phyloP scores from a whole-genome alignment of 2,888 invertebrate genomes.

The Patella pellucida region DNA sequence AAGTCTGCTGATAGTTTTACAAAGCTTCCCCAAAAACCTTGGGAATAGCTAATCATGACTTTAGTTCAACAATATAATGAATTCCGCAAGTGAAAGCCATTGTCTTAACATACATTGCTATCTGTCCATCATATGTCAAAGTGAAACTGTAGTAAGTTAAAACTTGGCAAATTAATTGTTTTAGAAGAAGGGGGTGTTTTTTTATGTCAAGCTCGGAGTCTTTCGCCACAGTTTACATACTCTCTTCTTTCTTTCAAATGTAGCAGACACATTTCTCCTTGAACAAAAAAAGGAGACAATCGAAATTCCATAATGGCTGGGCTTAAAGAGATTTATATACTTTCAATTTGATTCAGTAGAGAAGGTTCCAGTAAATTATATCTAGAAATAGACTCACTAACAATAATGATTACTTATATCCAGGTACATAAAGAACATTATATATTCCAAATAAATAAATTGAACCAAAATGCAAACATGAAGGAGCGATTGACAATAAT shows the following conservation, averaged over 20 bases:
- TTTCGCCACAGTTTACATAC: constrained; percentile 1
- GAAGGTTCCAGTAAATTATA: too few relatives aligned
- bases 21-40: neutral
- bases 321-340: too few relatives aligned
- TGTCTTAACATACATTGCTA: constrained; percentile 4
- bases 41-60: constrained; percentile 5
- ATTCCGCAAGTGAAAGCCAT: constrained; percentile 4
- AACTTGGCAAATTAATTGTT: constrained; percentile 11
- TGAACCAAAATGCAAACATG: too few relatives aligned
- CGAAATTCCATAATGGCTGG: too few relatives aligned
- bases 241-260: neutral
- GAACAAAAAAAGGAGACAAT: too few relatives aligned
- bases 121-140: constrained; percentile 7
- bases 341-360: too few relatives aligned
- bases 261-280: neutral
- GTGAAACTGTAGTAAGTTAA: neutral
- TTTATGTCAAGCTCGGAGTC: neutral
- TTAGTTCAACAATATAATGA: neutral
- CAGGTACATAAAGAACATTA: too few relatives aligned
- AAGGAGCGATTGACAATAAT: too few relatives aligned
- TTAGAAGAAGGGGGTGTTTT: neutral
- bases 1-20: constrained; percentile 5
- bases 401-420: too few relatives aligned
- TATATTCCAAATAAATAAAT: too few relatives aligned
- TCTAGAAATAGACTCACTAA: too few relatives aligned